These are phyloP conservation scores for Corticium candelabrum DNA, from an alignment of 37 sponge, comb jelly and placozoan genomes.

Conservation along the genomic window DNA sequence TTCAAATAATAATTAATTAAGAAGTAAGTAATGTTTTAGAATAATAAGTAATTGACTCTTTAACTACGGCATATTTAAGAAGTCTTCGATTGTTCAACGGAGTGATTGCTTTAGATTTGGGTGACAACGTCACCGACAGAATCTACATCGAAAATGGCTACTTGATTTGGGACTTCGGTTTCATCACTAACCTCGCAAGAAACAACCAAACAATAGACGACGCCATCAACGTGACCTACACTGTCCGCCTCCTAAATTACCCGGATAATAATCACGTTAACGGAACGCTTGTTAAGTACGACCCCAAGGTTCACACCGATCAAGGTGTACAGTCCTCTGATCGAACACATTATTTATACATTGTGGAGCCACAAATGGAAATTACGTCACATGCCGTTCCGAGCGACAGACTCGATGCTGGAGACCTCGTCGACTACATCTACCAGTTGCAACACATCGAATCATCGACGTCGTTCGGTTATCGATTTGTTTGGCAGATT, in stretches of 20 bases:
- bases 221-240: neutral
- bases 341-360: neutral
- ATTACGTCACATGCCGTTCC: neutral
- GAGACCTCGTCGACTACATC: neutral
- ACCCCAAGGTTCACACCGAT: neutral
- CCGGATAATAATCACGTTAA: neutral
- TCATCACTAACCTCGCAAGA: neutral
- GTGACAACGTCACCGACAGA: too few species aligned
- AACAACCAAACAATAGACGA: neutral
- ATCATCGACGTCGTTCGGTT: neutral
- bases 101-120: too few species aligned
- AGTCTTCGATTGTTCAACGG: too few species aligned
- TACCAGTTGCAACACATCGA: neutral
- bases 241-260: neutral
- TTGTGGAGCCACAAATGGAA: neutral
- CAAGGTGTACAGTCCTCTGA: neutral
- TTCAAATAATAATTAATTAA: too few species aligned
- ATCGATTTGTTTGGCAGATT: neutral
- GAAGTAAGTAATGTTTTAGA: too few species aligned
- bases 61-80: too few species aligned
- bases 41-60: too few species aligned
- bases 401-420: neutral
- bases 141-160: too few species aligned
- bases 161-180: neutral
- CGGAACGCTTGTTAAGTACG: neutral